Evolutionary conservation across 2,888 invertebrate genomes (phyloP).

Genomic region (Helleia helle): DNA sequence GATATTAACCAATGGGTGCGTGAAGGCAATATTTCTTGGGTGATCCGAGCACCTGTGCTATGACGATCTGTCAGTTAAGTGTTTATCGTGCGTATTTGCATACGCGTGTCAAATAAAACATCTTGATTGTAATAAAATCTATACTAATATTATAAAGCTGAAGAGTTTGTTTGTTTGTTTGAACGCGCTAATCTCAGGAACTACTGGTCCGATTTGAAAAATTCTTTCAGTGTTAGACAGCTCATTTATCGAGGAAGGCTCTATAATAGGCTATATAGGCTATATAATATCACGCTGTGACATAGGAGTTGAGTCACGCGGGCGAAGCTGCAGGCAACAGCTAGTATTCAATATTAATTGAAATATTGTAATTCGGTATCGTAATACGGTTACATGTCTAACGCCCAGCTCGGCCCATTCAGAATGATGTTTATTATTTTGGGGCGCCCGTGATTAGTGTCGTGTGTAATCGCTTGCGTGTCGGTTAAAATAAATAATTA

Average conservation of each 20-base stretch:
- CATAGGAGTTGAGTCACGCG: too few species aligned
- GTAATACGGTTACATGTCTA: neutral
- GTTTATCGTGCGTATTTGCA: slow-evolving; percentile 49
- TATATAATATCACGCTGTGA: too few species aligned
- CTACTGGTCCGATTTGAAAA: too few species aligned
- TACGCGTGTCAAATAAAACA: slow-evolving; percentile 43
- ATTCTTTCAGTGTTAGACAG: too few species aligned
- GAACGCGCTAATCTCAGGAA: too few species aligned
- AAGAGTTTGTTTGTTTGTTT: too few species aligned
- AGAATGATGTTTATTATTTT: neutral
- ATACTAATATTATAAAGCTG: too few species aligned
- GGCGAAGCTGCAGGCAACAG: too few species aligned
- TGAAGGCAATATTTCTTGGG: slow-evolving; percentile 23
- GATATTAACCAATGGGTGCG: neutral
- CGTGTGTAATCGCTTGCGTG: neutral
- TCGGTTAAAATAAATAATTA: neutral
- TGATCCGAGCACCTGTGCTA: slow-evolving; percentile 33
- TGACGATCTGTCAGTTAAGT: slow-evolving; percentile 28
- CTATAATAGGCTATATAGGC: too few species aligned
- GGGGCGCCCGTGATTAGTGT: neutral
- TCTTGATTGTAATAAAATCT: slow-evolving; percentile 42
- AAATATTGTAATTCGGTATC: slow-evolving; percentile 13
- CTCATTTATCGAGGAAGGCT: too few species aligned
- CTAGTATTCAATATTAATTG: slow-evolving; percentile 48
- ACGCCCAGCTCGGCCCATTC: too few species aligned